These are phyloP conservation scores for Cheilosia soror DNA, from an alignment of 2,888 invertebrate genomes.

Conservation along the genomic window DNA sequence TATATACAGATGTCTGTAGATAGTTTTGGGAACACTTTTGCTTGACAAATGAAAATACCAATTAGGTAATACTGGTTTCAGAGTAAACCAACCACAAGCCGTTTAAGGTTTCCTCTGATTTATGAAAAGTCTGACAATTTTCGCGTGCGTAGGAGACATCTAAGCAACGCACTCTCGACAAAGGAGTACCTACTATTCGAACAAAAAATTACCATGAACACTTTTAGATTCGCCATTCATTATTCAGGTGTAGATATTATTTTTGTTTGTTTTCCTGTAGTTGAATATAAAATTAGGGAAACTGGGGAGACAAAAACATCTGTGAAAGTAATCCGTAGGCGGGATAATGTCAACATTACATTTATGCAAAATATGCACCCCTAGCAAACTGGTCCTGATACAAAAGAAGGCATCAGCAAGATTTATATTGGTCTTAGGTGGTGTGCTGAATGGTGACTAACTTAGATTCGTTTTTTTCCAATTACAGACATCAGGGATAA, in stretches of 20 bases:
- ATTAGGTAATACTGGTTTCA: neutral
- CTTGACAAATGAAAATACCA: neutral
- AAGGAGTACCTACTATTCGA: neutral
- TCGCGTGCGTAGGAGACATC: conserved; percentile 1
- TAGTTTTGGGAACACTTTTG: neutral
- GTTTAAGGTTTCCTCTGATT: conserved; percentile 23
- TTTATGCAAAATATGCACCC: neutral
- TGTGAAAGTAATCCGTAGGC: neutral
- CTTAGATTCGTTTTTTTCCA: no score
- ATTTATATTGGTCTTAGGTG: no score
- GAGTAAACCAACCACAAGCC: conserved; percentile 5
- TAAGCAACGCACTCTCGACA: conserved; percentile 1
- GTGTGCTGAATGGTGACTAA: no score
- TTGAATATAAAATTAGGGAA: conserved; percentile 4
- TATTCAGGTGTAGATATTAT: conserved; percentile 11
- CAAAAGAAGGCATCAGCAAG: neutral
- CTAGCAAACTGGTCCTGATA: neutral
- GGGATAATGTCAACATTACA: neutral
- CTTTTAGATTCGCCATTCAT: conserved; percentile 12
- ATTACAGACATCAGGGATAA: no score
- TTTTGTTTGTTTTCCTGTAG: neutral
- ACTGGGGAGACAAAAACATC: neutral
- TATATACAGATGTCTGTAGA: neutral
- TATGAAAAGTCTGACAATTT: conserved; percentile 13
- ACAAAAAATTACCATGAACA: neutral